Evolutionary conservation across 2,113 vertebrate species (phyloP).

Genomic region (Barnardius zonarius): DNA sequence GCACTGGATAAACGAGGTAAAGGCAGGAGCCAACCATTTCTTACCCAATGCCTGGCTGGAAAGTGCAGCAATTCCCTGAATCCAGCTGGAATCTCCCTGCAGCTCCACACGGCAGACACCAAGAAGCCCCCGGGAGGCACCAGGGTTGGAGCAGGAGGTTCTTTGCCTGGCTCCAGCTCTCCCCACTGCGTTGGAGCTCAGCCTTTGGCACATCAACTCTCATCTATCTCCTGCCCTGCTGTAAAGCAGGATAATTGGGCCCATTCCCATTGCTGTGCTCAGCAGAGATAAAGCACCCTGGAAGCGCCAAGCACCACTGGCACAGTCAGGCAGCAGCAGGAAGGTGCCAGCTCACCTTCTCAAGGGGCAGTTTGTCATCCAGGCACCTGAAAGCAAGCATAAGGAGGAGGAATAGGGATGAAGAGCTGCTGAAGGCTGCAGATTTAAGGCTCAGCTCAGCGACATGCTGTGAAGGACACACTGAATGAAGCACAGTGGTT

Average conservation of each 20-base stretch:
- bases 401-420: neutral
- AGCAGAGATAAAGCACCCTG: neutral
- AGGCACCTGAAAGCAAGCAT: neutral
- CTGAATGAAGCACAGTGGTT: neutral
- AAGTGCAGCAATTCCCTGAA: neutral
- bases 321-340: rapidly evolving
- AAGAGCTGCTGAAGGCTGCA: neutral
- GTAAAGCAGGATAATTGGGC: neutral
- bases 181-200: neutral
- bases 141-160: neutral
- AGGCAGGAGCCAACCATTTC: neutral
- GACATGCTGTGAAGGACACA: rapidly evolving
- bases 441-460: neutral
- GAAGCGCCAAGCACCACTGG: rapidly evolving
- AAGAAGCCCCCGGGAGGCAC: neutral
- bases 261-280: neutral
- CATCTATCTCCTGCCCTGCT: neutral
- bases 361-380: neutral
- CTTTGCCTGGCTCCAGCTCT: neutral
- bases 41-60: neutral
- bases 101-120: neutral
- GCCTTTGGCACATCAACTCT: neutral
- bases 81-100: neutral
- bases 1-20: neutral
- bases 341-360: neutral